phyloP scores from a whole-genome alignment of 2,113 vertebrate genomes.

The Phodopus roborovskii region DNA sequence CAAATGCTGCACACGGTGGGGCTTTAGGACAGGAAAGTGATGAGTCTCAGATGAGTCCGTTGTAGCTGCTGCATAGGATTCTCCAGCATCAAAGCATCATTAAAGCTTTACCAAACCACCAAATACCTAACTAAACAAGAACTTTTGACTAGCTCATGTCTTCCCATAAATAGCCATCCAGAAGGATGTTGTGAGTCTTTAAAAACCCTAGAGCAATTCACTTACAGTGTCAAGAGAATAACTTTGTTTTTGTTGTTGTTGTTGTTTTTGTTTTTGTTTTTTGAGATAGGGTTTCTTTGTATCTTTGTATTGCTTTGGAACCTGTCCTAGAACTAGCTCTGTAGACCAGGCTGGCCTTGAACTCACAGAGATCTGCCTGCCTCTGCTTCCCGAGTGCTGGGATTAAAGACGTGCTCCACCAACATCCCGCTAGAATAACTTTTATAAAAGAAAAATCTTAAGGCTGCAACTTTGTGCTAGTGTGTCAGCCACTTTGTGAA shows the following conservation, averaged over 20 bases:
- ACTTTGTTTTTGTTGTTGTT: not conserved
- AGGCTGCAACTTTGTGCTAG: not conserved
- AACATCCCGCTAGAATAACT: no score
- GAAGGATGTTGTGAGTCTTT: not conserved
- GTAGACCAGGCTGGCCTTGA: no score
- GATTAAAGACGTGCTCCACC: no score
- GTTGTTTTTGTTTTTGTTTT: no score
- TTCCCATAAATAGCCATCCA: conserved; percentile 5
- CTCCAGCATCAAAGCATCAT: conserved; percentile 31
- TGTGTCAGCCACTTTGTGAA: not conserved
- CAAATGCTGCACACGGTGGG: not conserved
- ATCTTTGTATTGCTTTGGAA: no score
- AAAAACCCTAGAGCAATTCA: not conserved
- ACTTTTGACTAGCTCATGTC: not conserved
- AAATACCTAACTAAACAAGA: not conserved
- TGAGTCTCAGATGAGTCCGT: not conserved
- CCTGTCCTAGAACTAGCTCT: no score
- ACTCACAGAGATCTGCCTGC: no score
- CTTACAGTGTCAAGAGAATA: not conserved
- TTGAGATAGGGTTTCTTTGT: no score
- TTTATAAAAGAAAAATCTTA: not conserved
- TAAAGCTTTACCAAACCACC: conserved; percentile 8
- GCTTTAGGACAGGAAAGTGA: not conserved
- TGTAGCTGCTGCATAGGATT: not conserved
- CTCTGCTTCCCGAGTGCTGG: no score